Evolutionary conservation across 2,888 invertebrate genomes (phyloP), one percentile per base, ranked within the genome.

Genomic region (Caenorhabditis sp.): DNA sequence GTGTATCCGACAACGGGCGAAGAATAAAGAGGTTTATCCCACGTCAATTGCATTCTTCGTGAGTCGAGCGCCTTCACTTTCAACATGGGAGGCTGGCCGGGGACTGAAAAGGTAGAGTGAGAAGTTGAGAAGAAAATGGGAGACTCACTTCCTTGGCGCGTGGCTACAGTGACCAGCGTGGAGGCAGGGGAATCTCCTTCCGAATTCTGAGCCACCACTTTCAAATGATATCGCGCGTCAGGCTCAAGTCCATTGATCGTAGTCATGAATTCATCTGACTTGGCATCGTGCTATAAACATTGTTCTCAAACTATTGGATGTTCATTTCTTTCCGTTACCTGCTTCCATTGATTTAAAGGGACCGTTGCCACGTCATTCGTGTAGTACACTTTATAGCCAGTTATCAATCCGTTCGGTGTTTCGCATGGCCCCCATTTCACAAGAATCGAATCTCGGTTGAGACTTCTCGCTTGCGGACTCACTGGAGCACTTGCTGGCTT

Each of bases 341-440:
- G 61, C 58, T 79, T 80, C 84, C 84, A 84, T 22, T 74, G 46
- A n/a, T 62, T 41, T 17, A 78, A 15, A 3, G 68, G 68, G 30
- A 56, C 58, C 15, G 59, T 59, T 13, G 32, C 58, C 35, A 45
- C 56, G 11, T 78, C 74, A 41, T 61, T 63, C 11, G 70, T 62
- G 91, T 95, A 98, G 91, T 94, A 96, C 79, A 98, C 95, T 91
- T 96, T 96, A 92, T 82, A 79, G 17, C 76, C 83, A 6, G 75
- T 80, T 8, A 99, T 95, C 93, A 95, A 94, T 85, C 98, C 98
- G 90, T 97, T 97, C 52, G 97, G 95, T 63, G 95, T 95, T 90
- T 96, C 95, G 17, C 98, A 98, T 89, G 95, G 95, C 87, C 95
- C 95, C 99, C 99, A 99, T 89, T 95, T 95, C 85, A 99, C 95